phyloP scores from a whole-genome alignment of 2,888 invertebrate genomes.

The Torymus aiolomorphi region DNA sequence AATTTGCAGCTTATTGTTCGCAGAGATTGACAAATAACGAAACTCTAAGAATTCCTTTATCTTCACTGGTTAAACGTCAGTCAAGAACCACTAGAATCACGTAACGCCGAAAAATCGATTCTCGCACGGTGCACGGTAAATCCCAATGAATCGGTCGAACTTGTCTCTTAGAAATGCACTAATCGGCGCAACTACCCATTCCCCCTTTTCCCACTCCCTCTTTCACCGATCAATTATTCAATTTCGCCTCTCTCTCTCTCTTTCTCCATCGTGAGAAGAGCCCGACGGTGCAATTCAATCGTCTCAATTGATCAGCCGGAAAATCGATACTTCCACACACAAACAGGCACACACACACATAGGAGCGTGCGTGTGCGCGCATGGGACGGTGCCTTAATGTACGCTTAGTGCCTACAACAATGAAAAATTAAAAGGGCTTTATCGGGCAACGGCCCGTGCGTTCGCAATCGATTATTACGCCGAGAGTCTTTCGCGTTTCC shows the following conservation, averaged over 20 bases:
- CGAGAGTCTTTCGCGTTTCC: slow-evolving; percentile 14
- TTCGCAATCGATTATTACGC: slow-evolving; percentile 36
- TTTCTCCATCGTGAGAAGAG: background rate
- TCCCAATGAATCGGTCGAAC: too few species aligned
- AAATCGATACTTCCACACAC: slow-evolving; percentile 30
- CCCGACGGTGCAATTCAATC: slow-evolving; percentile 6
- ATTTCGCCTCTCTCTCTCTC: background rate
- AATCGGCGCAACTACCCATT: too few species aligned
- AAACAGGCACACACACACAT: too few species aligned
- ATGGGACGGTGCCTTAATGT: background rate
- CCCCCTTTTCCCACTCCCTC: background rate
- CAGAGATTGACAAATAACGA: too few species aligned
- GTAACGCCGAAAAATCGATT: too few species aligned
- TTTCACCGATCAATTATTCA: slow-evolving; percentile 20
- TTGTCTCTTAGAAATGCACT: too few species aligned
- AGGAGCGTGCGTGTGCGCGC: background rate
- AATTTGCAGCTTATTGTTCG: too few species aligned
- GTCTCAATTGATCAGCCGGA: slow-evolving; percentile 38
- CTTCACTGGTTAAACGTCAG: too few species aligned
- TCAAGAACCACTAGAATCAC: too few species aligned
- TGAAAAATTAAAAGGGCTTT: slow-evolving; percentile 58
- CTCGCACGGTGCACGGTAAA: too few species aligned
- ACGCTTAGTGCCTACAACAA: slow-evolving; percentile 31
- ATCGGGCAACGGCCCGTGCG: slow-evolving; percentile 49
- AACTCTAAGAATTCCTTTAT: too few species aligned